phyloP scores from a whole-genome alignment of 2,113 vertebrate genomes.

The Microcebus murinus region DNA sequence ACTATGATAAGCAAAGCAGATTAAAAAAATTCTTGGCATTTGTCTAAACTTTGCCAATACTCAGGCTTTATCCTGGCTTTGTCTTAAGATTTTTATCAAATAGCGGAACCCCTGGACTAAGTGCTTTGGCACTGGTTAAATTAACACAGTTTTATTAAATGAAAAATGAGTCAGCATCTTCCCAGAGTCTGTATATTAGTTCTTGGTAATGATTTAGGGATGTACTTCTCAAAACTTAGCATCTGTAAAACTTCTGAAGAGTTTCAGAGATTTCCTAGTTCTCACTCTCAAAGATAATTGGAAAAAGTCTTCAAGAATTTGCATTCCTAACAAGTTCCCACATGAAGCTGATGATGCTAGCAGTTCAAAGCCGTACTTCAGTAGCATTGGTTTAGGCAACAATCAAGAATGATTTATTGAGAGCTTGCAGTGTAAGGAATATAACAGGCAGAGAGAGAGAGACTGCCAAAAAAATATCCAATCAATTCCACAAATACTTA shows the following conservation, averaged over 20 bases:
- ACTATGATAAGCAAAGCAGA: not conserved
- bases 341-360: not conserved
- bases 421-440: not conserved
- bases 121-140: slow-evolving; percentile 46
- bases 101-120: not conserved
- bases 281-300: not conserved
- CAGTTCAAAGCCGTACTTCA: not conserved
- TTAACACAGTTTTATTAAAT: slow-evolving; percentile 48
- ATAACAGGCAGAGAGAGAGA: not conserved
- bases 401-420: not conserved
- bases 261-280: not conserved
- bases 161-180: slow-evolving; percentile 8
- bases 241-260: slow-evolving; percentile 2
- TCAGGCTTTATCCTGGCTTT: not conserved
- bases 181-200: not conserved
- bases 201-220: not conserved
- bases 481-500: not conserved
- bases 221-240: not conserved
- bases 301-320: slow-evolving; percentile 7
- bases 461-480: not conserved
- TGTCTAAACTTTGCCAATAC: not conserved
- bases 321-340: not conserved
- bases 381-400: not conserved
- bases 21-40: not conserved
- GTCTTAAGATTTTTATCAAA: slow-evolving; percentile 1